Evolutionary conservation across 1,140 invertebrate genomes (phyloP).

Genomic region (Tribolium madens): DNA sequence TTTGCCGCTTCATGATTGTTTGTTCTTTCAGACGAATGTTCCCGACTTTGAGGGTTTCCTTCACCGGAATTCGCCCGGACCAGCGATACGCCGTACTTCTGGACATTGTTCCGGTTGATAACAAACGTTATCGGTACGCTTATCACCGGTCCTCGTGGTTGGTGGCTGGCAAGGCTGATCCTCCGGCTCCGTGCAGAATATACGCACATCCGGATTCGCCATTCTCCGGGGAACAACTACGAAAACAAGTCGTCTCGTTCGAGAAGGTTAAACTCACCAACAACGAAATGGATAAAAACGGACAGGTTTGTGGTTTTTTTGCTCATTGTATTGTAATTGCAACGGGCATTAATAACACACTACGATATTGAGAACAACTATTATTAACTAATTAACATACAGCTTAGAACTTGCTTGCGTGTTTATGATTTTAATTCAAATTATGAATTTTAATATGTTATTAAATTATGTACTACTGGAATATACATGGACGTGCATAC

Average conservation of each 20-base stretch:
- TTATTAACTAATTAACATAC: conserved; percentile 33
- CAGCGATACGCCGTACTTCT: conserved; percentile 90
- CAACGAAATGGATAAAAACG: conserved; percentile 98
- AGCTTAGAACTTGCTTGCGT: conserved; percentile 14
- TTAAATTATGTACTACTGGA: conserved; percentile 3
- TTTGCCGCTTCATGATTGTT: conserved; percentile 57
- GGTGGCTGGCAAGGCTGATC: conserved; percentile 98
- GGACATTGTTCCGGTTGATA: conserved; percentile 97
- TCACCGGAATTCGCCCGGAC: conserved; percentile 77
- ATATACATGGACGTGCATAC: neutral
- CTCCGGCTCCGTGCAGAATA: conserved; percentile 91
- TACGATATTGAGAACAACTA: conserved; percentile 32
- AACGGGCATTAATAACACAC: neutral
- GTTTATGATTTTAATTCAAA: conserved; percentile 29
- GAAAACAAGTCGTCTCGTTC: conserved; percentile 98
- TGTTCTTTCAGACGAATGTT: conserved; percentile 93
- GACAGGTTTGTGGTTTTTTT: conserved; percentile 81
- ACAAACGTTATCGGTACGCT: conserved; percentile 98
- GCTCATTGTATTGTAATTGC: conserved; percentile 13
- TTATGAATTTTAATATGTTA: conserved; percentile 36
- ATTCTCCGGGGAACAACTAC: conserved; percentile 94
- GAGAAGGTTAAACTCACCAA: conserved; percentile 99
- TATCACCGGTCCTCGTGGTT: conserved; percentile 99
- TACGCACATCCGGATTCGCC: conserved; percentile 98
- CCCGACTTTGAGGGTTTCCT: conserved; percentile 93